These are phyloP conservation scores for Metellina segmentata DNA, from an alignment of 2,888 invertebrate genomes.

Conservation along the genomic window DNA sequence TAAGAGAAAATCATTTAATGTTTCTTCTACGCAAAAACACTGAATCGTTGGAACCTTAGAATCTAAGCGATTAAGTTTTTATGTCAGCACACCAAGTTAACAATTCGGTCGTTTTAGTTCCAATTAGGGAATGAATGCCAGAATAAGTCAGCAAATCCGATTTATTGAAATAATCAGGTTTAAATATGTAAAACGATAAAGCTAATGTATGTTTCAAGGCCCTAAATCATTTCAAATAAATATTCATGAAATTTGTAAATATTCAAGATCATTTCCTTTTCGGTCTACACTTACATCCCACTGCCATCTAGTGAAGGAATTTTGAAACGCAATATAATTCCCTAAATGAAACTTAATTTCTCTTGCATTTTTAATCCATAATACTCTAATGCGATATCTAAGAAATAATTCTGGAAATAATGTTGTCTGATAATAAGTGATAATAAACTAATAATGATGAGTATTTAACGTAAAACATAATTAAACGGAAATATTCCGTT, in stretches of 20 bases:
- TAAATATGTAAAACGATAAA: conserved; percentile 43
- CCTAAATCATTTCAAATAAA: conserved; percentile 41
- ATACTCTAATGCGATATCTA: too few relatives aligned
- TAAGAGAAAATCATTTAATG: not conserved
- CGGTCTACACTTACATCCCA: not conserved
- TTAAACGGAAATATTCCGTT: too few relatives aligned
- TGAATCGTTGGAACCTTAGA: not conserved
- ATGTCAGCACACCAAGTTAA: not conserved
- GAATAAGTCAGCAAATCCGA: conserved; percentile 16
- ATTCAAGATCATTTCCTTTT: conserved; percentile 21
- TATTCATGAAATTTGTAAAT: conserved; percentile 42
- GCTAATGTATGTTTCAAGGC: conserved; percentile 17
- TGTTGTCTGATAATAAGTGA: too few relatives aligned
- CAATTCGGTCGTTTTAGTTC: not conserved
- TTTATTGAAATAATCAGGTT: conserved; percentile 23
- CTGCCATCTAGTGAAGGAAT: conserved; percentile 22
- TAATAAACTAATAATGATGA: too few relatives aligned
- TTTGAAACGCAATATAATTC: not conserved
- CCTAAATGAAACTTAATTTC: too few relatives aligned
- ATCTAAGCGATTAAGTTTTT: not conserved
- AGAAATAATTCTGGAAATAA: too few relatives aligned
- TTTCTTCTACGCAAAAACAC: not conserved
- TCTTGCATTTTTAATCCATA: too few relatives aligned
- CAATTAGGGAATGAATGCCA: not conserved
- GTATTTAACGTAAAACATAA: too few relatives aligned